Evolutionary conservation across 2,113 vertebrate species (phyloP).

Genomic region (Balaeniceps rex): DNA sequence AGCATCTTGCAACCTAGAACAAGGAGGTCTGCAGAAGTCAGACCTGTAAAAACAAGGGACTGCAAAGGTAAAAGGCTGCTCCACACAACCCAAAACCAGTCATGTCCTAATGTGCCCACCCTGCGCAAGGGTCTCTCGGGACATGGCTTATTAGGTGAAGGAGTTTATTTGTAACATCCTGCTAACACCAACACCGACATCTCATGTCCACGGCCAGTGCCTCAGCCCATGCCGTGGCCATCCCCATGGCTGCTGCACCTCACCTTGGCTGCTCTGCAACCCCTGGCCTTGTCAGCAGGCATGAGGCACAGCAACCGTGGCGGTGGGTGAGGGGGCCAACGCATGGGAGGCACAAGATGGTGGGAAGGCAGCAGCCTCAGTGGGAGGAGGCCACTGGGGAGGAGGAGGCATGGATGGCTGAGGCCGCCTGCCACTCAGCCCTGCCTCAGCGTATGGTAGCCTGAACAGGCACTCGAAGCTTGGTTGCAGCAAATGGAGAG

Average conservation of each 20-base stretch:
- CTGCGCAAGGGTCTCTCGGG: neutral
- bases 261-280: rapidly evolving
- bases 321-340: too few species aligned
- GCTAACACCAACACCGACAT: neutral
- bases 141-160: neutral
- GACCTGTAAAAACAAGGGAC: neutral
- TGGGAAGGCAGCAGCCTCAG: neutral
- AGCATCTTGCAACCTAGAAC: rapidly evolving
- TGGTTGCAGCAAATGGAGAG: neutral
- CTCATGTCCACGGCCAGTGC: rapidly evolving
- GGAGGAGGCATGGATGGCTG: rapidly evolving
- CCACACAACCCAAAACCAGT: neutral
- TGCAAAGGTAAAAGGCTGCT: neutral
- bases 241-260: neutral
- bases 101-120: neutral
- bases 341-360: rapidly evolving
- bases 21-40: neutral
- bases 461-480: rapidly evolving
- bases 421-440: rapidly evolving
- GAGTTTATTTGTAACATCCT: neutral
- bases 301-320: too few species aligned
- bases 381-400: rapidly evolving
- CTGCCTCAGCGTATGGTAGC: rapidly evolving
- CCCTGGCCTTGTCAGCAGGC: neutral
- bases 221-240: neutral